A percentile compares a stretch with the other conserved stretches of the same genome.
Evolutionary conservation across 1,140 invertebrate species (phyloP).

Genomic region (Drosophila sulfurigaster): DNA sequence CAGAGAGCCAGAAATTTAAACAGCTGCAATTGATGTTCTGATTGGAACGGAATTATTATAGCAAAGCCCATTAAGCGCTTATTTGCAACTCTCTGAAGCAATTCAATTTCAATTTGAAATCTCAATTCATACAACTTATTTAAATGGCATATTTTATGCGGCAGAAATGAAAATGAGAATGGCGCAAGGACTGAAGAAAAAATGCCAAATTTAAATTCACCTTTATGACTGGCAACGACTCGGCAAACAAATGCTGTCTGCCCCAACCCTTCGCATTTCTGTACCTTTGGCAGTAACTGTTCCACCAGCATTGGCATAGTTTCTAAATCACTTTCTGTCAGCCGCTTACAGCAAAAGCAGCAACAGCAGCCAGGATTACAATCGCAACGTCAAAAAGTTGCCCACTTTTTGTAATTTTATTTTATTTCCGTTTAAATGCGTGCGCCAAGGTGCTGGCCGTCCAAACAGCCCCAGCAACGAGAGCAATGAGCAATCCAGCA

Average conservation of each 20-base stretch:
- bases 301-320: conserved; percentile 63
- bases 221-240: conserved; percentile 68
- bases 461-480: background rate
- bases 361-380: conserved; percentile 66
- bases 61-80: conserved; percentile 24
- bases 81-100: conserved; percentile 43
- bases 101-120: conserved; percentile 46
- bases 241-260: conserved; percentile 63
- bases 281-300: conserved; percentile 40
- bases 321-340: conserved; percentile 82
- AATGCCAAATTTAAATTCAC: conserved; percentile 74
- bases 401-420: conserved; percentile 83
- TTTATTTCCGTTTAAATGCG: conserved; percentile 82
- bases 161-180: conserved; percentile 37
- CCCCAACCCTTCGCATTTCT: background rate
- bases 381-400: conserved; percentile 80
- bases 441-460: conserved; percentile 47
- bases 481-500: background rate
- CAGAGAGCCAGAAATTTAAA: background rate
- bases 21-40: background rate
- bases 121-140: conserved; percentile 65
- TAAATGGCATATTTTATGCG: conserved; percentile 44
- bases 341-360: conserved; percentile 56
- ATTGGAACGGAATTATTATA: conserved; percentile 16
- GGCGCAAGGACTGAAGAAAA: conserved; percentile 19